Conservation (phyloP, 2,113 vertebrate species). For the Semicossyphus pulcher region DNA sequence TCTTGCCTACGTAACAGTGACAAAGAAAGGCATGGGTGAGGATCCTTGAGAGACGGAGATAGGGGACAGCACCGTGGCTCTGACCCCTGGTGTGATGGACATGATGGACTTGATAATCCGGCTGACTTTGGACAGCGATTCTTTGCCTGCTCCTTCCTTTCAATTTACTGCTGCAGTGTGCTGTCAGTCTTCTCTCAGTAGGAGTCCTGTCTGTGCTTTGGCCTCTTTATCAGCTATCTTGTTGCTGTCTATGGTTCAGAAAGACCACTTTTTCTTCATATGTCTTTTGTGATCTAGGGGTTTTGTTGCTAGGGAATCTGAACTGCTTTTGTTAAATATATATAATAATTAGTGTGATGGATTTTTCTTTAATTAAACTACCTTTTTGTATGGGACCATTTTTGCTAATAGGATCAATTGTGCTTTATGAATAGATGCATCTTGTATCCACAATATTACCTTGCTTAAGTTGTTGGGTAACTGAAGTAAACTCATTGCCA, state of each 20-base stretch:
- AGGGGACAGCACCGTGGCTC: constrained; percentile 1
- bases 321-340: no score
- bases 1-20: background rate
- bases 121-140: background rate
- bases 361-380: no score
- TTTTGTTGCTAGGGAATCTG: background rate
- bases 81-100: constrained; percentile 34
- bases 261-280: background rate
- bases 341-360: background rate
- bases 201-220: constrained; percentile 2
- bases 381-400: no score
- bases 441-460: no score
- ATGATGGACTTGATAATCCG: constrained; percentile 43
- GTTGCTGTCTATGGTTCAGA: background rate
- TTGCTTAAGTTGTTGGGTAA: no score
- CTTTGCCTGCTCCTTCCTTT: constrained; percentile 16
- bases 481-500: no score
- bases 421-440: no score
- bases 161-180: constrained; percentile 8
- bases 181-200: constrained; percentile 22
- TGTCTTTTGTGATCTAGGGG: background rate
- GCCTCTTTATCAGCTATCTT: background rate
- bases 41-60: constrained; percentile 1
- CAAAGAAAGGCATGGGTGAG: background rate
- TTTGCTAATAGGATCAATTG: no score